Conservation (phyloP, 1,140 invertebrate species). For the Phymorhynchus buccinoides region DNA sequence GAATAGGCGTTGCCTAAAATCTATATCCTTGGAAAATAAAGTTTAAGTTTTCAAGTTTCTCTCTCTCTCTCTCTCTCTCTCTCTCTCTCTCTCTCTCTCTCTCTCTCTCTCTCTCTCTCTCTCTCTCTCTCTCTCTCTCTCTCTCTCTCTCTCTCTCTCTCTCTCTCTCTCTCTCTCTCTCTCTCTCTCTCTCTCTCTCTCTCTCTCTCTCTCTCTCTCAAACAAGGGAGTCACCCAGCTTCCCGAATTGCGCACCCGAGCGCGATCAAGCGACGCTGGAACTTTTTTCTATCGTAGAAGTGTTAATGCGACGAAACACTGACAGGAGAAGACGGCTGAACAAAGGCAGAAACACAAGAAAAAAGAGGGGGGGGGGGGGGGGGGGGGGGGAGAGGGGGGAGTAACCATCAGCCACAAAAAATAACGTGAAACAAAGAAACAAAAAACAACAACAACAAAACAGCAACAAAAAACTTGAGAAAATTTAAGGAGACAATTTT, state of each 20-base stretch:
- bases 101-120: not conserved
- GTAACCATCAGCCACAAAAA: not conserved
- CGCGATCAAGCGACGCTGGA: not conserved
- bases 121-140: not conserved
- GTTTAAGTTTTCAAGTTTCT: no score
- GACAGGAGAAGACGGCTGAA: not conserved
- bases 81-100: not conserved
- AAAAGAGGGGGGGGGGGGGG: not conserved
- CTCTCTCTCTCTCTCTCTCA: not conserved
- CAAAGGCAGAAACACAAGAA: not conserved
- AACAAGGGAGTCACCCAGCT: not conserved
- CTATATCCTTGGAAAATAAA: no score
- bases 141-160: not conserved
- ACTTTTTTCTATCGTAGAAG: not conserved
- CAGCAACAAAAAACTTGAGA: no score
- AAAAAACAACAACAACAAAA: not conserved
- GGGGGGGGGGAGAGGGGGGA: not conserved
- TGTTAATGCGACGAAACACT: not conserved
- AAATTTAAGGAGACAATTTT: not conserved
- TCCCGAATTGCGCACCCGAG: slow-evolving; percentile 1
- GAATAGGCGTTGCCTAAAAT: no score
- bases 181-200: not conserved
- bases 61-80: no score
- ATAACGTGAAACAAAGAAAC: not conserved
- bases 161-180: not conserved